phyloP scores from a whole-genome alignment of 2,113 vertebrate genomes.

The Lepisosteus osseus region DNA sequence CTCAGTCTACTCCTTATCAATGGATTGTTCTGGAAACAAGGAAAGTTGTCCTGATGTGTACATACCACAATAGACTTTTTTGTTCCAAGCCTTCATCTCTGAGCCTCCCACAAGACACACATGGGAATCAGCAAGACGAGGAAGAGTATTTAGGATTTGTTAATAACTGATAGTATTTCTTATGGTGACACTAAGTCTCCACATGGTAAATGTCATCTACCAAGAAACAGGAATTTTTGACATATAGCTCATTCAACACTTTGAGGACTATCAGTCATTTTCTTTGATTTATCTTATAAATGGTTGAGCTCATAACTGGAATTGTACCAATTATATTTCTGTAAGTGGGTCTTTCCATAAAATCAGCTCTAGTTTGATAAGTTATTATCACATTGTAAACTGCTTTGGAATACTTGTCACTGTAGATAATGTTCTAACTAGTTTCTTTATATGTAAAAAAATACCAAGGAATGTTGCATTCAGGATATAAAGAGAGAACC shows the following conservation, averaged over 20 bases:
- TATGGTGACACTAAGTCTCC: constrained; percentile 15
- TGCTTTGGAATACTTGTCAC: background rate
- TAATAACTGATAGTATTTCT: constrained; percentile 12
- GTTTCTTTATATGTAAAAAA: background rate
- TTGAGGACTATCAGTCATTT: constrained; percentile 74
- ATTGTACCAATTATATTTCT: constrained; percentile 77
- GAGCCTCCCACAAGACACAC: constrained; percentile 9
- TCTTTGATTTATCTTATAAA: constrained; percentile 79
- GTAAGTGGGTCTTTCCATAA: constrained; percentile 73
- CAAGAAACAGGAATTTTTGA: constrained; percentile 26
- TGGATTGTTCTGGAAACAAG: background rate
- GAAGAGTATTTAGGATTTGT: background rate
- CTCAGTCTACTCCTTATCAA: constrained; percentile 3
- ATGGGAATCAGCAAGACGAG: background rate
- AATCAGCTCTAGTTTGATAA: constrained; percentile 63
- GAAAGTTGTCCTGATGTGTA: background rate
- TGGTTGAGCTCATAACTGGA: constrained; percentile 83
- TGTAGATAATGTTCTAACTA: constrained; percentile 15
- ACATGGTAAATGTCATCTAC: constrained; percentile 33
- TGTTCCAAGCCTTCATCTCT: constrained; percentile 4
- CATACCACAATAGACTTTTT: background rate
- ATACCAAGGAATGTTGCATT: background rate
- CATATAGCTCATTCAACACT: constrained; percentile 72
- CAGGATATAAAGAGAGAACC: background rate
- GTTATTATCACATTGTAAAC: constrained; percentile 71